Base-by-base conservation (phyloP, 2,113 vertebrate genomes). In the Rhinichthys klamathensis region DNA sequence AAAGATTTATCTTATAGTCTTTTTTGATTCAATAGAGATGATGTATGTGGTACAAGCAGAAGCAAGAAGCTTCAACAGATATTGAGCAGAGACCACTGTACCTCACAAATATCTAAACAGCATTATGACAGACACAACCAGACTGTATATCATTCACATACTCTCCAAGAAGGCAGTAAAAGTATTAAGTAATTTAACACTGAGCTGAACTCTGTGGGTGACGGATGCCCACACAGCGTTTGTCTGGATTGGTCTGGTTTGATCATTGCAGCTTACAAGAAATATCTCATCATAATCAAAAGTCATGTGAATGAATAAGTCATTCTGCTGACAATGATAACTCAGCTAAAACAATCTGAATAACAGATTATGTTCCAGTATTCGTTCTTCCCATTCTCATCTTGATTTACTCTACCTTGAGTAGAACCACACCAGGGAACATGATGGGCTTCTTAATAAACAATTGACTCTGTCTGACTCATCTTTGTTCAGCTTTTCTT, bases 231-330 rank as follows among this genome's bases (percentile, higher is more conserved):
- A 63, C 58, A 80, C n/a, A 46, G 7, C 18, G 58, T 44, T 80
- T 46, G 77, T 80, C 58, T 80, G 77, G 35, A 21, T 80, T 44
- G 35, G 77, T 44, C n/a, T 80, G 58, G 77, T 18, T 63, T 61
- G 35, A 21, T 80, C 58, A 21, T 38, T 44, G 6, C 56, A 61
- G 32, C 3, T 16, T 61, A 25, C 32, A 60, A 46, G 11, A 46
- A 44, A 44, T 15, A 46, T 73, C 2, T 73, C n/a, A 25, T 73
- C 41, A 73, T 46, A 78, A 60, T 23, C 75, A 38, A 58, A 38
- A 44, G 35, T 56, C 18, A 56, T 56, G 18, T 32, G 6, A 49
- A 27, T 74, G 3, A 74, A 49, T 49, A 6, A 46, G 2, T 49
- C 44, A 5, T 46, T 16, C 41, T 46, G 72, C 23, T 15, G 38